Percentiles rank a stretch among this genome's conserved stretches.
These are phyloP conservation scores for Papilio dardanus DNA, from an alignment of 1,140 invertebrate species.

Conservation along the genomic window DNA sequence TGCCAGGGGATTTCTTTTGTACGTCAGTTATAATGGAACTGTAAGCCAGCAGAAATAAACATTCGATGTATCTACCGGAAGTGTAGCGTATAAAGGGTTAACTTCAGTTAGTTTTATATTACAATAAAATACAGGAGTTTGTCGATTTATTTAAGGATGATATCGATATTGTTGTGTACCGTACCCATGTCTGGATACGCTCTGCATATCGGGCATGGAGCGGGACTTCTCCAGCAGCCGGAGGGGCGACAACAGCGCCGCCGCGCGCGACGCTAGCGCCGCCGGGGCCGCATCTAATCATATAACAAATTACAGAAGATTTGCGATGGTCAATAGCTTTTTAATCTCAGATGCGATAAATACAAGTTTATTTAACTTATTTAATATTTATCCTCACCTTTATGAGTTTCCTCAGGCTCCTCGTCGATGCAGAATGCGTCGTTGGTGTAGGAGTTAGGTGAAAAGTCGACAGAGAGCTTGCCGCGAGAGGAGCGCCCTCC, in stretches of 20 bases:
- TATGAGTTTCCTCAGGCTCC: conserved; percentile 41
- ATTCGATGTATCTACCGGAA: too few species aligned
- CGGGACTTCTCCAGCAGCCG: conserved; percentile 89
- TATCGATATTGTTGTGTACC: too few species aligned
- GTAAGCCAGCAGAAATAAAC: too few species aligned
- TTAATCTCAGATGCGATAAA: too few species aligned
- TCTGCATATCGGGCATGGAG: conserved; percentile 92
- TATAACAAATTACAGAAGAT: background rate
- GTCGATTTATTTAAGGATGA: too few species aligned
- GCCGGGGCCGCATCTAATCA: conserved; percentile 45
- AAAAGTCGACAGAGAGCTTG: conserved; percentile 76
- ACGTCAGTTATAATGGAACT: too few species aligned
- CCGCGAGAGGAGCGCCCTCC: conserved; percentile 49
- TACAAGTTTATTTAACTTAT: too few species aligned
- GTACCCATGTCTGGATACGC: conserved; percentile 82
- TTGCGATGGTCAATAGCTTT: background rate
- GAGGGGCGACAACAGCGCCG: conserved; percentile 75
- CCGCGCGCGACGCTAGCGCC: conserved; percentile 61
- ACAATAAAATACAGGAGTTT: too few species aligned
- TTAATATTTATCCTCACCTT: too few species aligned
- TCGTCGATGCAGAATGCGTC: conserved; percentile 83
- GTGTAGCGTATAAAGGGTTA: too few species aligned
- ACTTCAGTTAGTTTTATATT: too few species aligned
- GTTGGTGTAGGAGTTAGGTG: conserved; percentile 81
- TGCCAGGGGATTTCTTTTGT: too few species aligned